Evolutionary conservation across 1,140 invertebrate genomes (phyloP).

Genomic region (Apis mellifera): Amel_HAv3.1 CM009931.2:6612001-6612500

Average conservation of each 20-base stretch:
- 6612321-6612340: conserved; percentile 85
- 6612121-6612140: conserved; percentile 86
- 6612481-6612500: conserved; percentile 91
- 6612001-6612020: conserved; percentile 83
- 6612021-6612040: conserved; percentile 82
- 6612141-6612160: conserved; percentile 86
- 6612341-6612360: conserved; percentile 87
- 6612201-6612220: background rate
- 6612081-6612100: conserved; percentile 83
- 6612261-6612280: background rate
- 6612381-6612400: conserved; percentile 85
- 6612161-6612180: conserved; percentile 82
- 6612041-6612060: conserved; percentile 86
- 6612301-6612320: conserved; percentile 88
- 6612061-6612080: conserved; percentile 88
- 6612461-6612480: conserved; percentile 86
- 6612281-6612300: conserved; percentile 28
- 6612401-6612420: conserved; percentile 88
- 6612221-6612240: background rate
- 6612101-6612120: conserved; percentile 85
- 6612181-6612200: background rate
- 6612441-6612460: conserved; percentile 84
- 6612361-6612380: conserved; percentile 85
- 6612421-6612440: conserved; percentile 87
- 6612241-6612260: background rate